Evolutionary conservation across 2,888 invertebrate genomes (phyloP), one percentile per base, ranked within the genome.

Genomic region (Archips crataeganus): DNA sequence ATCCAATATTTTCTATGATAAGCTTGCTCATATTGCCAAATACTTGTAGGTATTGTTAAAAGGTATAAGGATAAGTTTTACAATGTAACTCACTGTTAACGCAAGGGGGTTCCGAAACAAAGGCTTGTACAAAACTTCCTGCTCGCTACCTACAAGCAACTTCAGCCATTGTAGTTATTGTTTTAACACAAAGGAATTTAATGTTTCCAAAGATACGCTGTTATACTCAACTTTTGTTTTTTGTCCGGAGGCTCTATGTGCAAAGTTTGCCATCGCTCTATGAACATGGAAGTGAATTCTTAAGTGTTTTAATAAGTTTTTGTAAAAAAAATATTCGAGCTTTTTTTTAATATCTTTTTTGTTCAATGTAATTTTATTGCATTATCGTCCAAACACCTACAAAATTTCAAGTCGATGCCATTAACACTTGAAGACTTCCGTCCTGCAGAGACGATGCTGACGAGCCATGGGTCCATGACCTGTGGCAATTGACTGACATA

Each of bases 121-220:
- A 49, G 64, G 49, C 64, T 34, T 51, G 64, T 10, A n/a, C 65
- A 39, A 65, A 65, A 63, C 36, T 65, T 65, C 36, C 15, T 34
- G 42, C 42, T 36, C 34, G 15, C 49, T 51, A 65, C 49, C 10
- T 65, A 51, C 65, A 65, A 65, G 49, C 32, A 65, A 65, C 65
- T 65, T 64, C 15, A 65, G 13, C 63, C 47, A 63, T 65, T 65
- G 65, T 65, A 51, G 63, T 63, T 63, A 63, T 63, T 63, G 63
- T 65, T 65, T 51, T 65, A 34, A 39, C 15, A 65, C 65, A 65
- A 65, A 51, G 36, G 65, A 23, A 34, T 63, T 47, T 47, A 63
- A 65, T 65, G 36, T 65, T 65, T 39, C 36, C 65, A 49, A 4
- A 51, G 36, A 51, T 51, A 51, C 65, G 36, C 49, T 23, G 62